Conservation (phyloP, 2,797 vertebrate species). For the Zenarchopterus dispar region DNA sequence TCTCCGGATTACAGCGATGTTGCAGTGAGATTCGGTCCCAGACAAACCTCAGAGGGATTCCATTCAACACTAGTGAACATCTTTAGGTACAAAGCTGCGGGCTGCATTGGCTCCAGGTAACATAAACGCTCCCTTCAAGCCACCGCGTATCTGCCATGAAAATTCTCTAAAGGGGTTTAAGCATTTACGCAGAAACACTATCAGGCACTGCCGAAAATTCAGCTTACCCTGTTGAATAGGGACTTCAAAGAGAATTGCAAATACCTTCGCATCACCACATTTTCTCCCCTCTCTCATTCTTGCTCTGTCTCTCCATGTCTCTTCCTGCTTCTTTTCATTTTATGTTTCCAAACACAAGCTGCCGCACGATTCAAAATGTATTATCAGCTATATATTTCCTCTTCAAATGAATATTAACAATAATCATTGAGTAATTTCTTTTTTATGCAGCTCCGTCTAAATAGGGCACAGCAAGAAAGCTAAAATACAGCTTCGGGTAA, state of each 20-base stretch:
- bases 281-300: slow-evolving; percentile 62
- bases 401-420: slow-evolving; percentile 86
- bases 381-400: slow-evolving; percentile 80
- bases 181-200: slow-evolving; percentile 99
- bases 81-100: slow-evolving; percentile 92
- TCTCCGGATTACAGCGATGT: slow-evolving; percentile 82
- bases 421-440: slow-evolving; percentile 83
- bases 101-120: slow-evolving; percentile 88
- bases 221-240: slow-evolving; percentile 97
- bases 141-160: slow-evolving; percentile 93
- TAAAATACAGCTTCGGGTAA: slow-evolving; percentile 76
- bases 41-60: slow-evolving; percentile 94
- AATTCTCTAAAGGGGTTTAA: slow-evolving; percentile 99
- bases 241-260: slow-evolving; percentile 98
- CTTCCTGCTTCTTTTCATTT: slow-evolving; percentile 74
- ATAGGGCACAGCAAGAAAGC: slow-evolving; percentile 67
- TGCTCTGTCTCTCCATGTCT: slow-evolving; percentile 40
- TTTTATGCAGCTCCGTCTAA: slow-evolving; percentile 72
- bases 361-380: slow-evolving; percentile 79
- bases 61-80: slow-evolving; percentile 90
- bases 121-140: slow-evolving; percentile 94
- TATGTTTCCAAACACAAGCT: slow-evolving; percentile 76
- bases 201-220: slow-evolving; percentile 95
- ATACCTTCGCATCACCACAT: slow-evolving; percentile 88
- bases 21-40: slow-evolving; percentile 89